These are phyloP conservation scores for Panurus biarmicus DNA, from an alignment of 2,113 vertebrate species.

Conservation along the genomic window DNA sequence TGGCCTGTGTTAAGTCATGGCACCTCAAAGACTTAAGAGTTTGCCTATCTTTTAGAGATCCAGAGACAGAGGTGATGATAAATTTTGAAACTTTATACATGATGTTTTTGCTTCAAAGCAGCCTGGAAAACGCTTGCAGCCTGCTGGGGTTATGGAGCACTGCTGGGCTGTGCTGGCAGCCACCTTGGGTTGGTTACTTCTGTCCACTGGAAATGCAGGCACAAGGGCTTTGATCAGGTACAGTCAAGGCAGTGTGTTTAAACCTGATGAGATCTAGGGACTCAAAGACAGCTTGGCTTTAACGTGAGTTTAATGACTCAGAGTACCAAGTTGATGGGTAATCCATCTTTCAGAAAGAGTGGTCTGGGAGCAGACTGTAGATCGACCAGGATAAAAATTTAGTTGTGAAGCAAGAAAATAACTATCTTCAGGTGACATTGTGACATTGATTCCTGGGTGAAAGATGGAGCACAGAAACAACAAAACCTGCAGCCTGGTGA, in stretches of 20 bases:
- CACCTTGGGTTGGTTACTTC: rapidly evolving
- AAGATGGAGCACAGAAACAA: not conserved
- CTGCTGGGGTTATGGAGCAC: rapidly evolving
- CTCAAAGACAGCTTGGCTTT: not conserved
- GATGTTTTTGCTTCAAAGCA: not conserved
- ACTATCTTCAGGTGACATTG: not conserved
- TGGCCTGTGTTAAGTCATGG: rapidly evolving
- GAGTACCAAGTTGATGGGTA: not conserved
- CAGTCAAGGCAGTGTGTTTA: not conserved
- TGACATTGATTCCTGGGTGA: not conserved
- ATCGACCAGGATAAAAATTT: not conserved
- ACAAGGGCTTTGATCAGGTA: not conserved
- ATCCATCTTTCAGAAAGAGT: not conserved
- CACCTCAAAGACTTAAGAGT: not conserved
- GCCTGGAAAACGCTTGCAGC: not conserved
- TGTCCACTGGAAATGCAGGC: not conserved
- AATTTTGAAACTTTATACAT: not conserved
- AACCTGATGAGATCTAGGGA: not conserved
- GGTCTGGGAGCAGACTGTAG: not conserved
- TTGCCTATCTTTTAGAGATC: not conserved
- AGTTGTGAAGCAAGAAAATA: not conserved
- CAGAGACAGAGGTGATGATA: not conserved
- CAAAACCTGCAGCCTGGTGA: not conserved
- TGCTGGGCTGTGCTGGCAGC: not conserved
- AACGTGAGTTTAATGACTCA: not conserved